Conservation (phyloP, 2,113 vertebrate genomes). For the Chunga burmeisteri region DNA sequence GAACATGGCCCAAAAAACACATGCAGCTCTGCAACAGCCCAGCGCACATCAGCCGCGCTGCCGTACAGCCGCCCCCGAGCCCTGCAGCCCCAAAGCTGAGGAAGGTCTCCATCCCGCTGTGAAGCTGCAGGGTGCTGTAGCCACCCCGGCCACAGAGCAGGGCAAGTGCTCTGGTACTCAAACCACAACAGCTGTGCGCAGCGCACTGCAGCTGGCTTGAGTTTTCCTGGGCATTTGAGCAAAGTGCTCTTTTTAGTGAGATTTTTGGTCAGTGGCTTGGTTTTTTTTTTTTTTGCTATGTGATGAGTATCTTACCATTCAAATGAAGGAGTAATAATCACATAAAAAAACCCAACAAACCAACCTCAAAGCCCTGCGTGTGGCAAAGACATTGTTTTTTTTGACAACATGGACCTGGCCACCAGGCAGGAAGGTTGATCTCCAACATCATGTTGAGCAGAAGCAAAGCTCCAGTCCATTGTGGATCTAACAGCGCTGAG, state of each 20-base stretch:
- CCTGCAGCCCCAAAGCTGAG: background rate
- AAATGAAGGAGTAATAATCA: background rate
- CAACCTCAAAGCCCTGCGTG: background rate
- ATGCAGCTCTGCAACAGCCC: background rate
- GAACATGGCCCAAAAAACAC: background rate
- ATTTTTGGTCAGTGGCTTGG: background rate
- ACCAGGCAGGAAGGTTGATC: background rate
- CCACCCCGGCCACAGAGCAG: background rate
- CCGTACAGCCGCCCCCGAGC: fast-evolving
- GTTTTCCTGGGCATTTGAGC: background rate
- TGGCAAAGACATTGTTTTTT: background rate
- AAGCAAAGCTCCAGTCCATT: background rate
- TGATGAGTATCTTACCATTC: background rate
- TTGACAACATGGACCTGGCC: background rate
- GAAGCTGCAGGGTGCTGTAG: background rate
- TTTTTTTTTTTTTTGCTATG: fast-evolving
- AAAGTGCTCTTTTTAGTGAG: background rate
- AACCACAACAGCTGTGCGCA: background rate
- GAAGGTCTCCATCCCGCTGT: background rate
- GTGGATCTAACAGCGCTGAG: fast-evolving
- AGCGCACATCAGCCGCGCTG: background rate
- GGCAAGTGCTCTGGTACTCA: background rate
- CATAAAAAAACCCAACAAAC: fast-evolving
- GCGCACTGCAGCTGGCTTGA: background rate
- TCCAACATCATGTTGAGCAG: background rate